Base-by-base conservation (phyloP, 2,113 vertebrate genomes). In the Cryptoleucopteryx plumbea region DNA sequence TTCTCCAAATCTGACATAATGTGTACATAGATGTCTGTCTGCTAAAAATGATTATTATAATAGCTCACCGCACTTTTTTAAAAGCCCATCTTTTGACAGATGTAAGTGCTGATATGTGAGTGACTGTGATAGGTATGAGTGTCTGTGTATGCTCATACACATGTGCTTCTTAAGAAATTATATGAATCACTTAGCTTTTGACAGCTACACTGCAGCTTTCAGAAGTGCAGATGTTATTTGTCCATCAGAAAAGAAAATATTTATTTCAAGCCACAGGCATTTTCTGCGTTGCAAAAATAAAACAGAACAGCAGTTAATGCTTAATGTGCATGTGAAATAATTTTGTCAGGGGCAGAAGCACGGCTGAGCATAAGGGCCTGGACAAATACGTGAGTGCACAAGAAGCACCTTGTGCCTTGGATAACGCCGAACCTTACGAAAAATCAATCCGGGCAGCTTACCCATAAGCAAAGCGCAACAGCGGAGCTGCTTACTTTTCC, bases 191-290 rank as follows among this genome's bases (percentile, higher is more conserved):
- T 97, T 96, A 67, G 86, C 89, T 95, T 71, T 86, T 97, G 93
- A 96, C 94, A 98, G 93, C 78, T 93, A 80, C 52, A 56, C 94
- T 80, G 86, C 90, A 96, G 93, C 89, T 95, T 95, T 97, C 90
- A 94, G 68, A 93, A 95, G 79, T 96, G 82, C 97, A 98, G 97
- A 97, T 98, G 93, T 97, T 97, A 97, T 97, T 98, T 98, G 97
- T 97, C 97, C 96, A 95, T 97, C 96, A 97, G 83, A 92, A 98
- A 97, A 85, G 93, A 97, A 98, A 98, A 97, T 96, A 98, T 97
- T 98, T 98, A 93, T 97, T 98, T 97, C 68, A 36, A 98, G 97
- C 94, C 97, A 96, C 81, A 93, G 91, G 93, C 93, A 96, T 95
- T 97, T 98, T 97, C 94, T 84, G 86, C 13, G 5, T 82, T 65